These are phyloP conservation scores for Eurystomus gularis DNA, from an alignment of 2,113 vertebrate species.

Conservation along the genomic window DNA sequence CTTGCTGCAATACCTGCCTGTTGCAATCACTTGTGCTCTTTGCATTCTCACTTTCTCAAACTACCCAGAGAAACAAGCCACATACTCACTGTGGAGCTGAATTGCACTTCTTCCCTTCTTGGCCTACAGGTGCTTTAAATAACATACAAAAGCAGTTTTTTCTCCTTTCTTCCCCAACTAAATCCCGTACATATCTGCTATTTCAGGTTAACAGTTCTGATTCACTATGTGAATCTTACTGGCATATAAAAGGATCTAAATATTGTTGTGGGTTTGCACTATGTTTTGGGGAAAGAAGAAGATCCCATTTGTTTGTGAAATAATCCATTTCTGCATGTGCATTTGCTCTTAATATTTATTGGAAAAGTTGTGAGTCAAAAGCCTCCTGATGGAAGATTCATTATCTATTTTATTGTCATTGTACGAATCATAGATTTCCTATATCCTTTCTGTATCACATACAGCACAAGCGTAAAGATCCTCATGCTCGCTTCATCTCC, in stretches of 20 bases:
- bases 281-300: not conserved
- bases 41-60: not conserved
- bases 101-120: not conserved
- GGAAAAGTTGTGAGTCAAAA: not conserved
- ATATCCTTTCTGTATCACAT: not conserved
- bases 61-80: not conserved
- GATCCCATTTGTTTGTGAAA: not conserved
- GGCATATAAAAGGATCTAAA: not conserved
- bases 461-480: not conserved
- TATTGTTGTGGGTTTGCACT: not conserved
- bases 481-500: not conserved
- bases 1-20: not conserved
- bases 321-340: not conserved
- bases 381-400: not conserved
- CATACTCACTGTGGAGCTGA: not conserved
- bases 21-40: not conserved
- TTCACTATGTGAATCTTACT: not conserved
- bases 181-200: not conserved
- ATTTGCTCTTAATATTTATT: conserved; percentile 11
- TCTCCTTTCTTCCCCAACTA: not conserved
- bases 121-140: not conserved
- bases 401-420: not conserved
- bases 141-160: not conserved
- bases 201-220: not conserved
- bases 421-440: conserved; percentile 15